Evolutionary conservation across 2,113 vertebrate species (phyloP), one percentile per base, ranked within the genome.

Genomic region (human): DNA sequence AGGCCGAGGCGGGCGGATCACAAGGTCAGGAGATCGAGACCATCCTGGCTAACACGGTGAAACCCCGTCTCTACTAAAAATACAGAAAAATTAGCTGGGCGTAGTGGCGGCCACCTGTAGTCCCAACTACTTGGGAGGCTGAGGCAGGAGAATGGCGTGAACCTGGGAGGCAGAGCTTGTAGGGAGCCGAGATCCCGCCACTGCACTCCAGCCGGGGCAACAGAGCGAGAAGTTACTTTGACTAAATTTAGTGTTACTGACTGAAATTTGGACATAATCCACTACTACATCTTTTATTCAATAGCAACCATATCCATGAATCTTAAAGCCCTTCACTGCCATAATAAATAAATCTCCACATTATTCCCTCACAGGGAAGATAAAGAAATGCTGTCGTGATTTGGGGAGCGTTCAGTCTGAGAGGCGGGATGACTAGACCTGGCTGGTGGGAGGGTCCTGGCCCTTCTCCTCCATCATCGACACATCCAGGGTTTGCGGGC

Each of bases 211-310:
- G 52, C 0, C 17, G 17, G 52, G 52, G 52, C 0, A 6, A 55
- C 52, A 55, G 52, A 55, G 5, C 5, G 12, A 8, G 40, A 40
- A 17, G 45, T 72, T 73, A 61, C 5, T 88, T 81, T 48, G 25
- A 66, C 61, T 78, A 87, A 45, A 16, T 38, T 84, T 32, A 70
- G 13, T 59, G 43, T 72, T 59, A 86, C 5, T 59, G 18, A 43
- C 9, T 91, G 32, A 91, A 70, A 61, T 91, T 70, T 40, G 68
- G 48, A 85, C 50, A 16, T n/a, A 87, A 87, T 57, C 57, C 18
- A 59, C 32, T 27, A 90, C 22, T 55, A 10, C 35, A 68, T 68
- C 45, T 90, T 45, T 84, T 84, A 18, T 40, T 79, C 50, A 72
- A 50, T 40, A 50, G 16, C 20, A 75, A 16, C 35, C 43, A 43